Percentiles rank a stretch among this genome's conserved stretches.
phyloP scores from a whole-genome alignment of 1,140 invertebrate genomes.

The Thereuonema tuberculata region DNA sequence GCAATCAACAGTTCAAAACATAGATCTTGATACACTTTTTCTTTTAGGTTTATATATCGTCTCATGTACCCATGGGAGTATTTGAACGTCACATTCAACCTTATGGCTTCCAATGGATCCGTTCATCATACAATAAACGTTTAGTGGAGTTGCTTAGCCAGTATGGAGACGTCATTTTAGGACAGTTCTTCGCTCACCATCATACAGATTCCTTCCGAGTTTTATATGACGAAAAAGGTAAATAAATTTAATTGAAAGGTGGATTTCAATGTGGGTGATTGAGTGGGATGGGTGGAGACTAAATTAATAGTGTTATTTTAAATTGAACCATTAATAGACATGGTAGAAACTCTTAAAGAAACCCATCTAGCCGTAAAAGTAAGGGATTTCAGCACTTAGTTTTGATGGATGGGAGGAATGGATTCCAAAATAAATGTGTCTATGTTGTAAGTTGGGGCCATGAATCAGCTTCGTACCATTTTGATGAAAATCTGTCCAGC shows the following conservation, averaged over 20 bases:
- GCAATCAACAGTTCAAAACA: no score
- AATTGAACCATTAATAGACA: neutral
- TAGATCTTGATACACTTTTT: no score
- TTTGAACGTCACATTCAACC: conserved; percentile 56
- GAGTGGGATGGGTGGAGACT: no score
- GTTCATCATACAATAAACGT: conserved; percentile 23
- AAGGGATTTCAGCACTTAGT: no score
- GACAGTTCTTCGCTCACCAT: conserved; percentile 83
- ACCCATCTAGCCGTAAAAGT: no score
- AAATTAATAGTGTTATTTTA: neutral
- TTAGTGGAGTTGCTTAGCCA: conserved; percentile 57
- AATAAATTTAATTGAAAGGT: conserved; percentile 14
- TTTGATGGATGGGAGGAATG: no score
- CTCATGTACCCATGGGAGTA: conserved; percentile 73
- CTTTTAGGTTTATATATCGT: conserved; percentile 70
- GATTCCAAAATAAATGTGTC: no score
- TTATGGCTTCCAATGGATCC: conserved; percentile 23
- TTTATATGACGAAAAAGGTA: conserved; percentile 59
- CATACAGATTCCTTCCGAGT: conserved; percentile 81
- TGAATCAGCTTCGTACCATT: no score
- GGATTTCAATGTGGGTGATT: no score
- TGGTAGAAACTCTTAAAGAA: neutral
- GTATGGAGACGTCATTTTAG: conserved; percentile 62
- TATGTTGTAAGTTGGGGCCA: no score
- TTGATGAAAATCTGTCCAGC: no score